Conservation (phyloP, 2,797 vertebrate species). For the Tapera naevia region DNA sequence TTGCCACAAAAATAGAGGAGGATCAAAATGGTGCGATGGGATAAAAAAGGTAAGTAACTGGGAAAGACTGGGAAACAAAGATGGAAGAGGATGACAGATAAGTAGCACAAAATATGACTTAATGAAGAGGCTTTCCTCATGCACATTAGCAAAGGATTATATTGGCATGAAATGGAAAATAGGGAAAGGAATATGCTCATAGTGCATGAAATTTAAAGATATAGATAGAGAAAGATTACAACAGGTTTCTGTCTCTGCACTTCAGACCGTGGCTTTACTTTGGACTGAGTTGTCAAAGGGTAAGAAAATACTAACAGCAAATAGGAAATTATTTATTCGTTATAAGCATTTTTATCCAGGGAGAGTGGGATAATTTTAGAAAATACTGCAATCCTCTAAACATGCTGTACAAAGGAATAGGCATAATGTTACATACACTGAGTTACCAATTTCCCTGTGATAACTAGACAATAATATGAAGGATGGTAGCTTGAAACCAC, state of each 20-base stretch:
- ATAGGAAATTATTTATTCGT: background rate
- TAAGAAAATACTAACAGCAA: background rate
- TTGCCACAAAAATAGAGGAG: background rate
- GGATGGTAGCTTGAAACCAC: background rate
- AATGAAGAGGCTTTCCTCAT: background rate
- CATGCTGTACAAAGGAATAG: background rate
- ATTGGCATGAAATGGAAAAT: background rate
- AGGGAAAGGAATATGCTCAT: background rate
- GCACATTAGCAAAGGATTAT: background rate
- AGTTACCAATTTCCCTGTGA: background rate
- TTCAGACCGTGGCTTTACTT: background rate
- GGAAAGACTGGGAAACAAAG: background rate
- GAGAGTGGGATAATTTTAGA: background rate
- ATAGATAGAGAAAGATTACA: background rate
- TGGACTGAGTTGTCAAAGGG: background rate
- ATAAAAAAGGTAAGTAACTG: background rate
- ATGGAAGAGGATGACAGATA: background rate
- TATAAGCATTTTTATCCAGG: background rate
- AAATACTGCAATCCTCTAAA: background rate
- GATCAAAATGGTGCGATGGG: background rate
- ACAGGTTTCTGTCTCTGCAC: background rate
- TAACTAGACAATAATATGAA: background rate
- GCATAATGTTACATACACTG: background rate
- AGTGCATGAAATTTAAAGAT: background rate
- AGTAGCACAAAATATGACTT: background rate